Base-by-base conservation (phyloP, 1,140 invertebrate genomes). In the Macrostomum lignano region DNA sequence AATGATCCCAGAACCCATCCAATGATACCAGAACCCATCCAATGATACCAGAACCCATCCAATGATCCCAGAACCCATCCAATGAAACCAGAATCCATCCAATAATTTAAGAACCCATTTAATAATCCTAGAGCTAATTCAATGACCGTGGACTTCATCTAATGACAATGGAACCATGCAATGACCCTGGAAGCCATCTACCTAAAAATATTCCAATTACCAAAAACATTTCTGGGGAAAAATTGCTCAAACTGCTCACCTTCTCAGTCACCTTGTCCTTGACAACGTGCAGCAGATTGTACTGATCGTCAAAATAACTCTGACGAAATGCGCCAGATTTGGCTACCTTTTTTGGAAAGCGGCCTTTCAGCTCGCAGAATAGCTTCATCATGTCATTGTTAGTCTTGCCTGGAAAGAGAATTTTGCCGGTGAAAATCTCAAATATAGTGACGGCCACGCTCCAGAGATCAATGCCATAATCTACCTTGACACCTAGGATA, bases 321-420 rank as follows among this genome's bases (percentile, higher is more conserved):
- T 88, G 82, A 52, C 72, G 78, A 49, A 93, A 93, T 29, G 70
- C 67, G 15, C 79, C 81, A 55, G 86, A 91, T 38, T 84, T 67
- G 37, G 96, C 73, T 14, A 96, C 62, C 53, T 88, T 88, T 56
- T 98, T 96, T 1, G 86, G 81, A 60, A 94, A 74, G 60, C 86
- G 86, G 17, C 86, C 91, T 52, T 93, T 94, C 3, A 94, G 59
- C 47, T 98, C 91, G 84, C 96, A 94, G 49, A 98, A 91, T 47
- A 74, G 76, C 54, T 96, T 96, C 19, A 98, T 63, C 91, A 98
- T 98, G 63, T 98, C 65, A 59, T 98, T 98, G 58, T 98, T 98
- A 0, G 81, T 81, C 57, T 86, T 86, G 3, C 91, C 91, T 36
- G 78, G 73, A 52, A 96, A 98, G 64, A 98, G 70, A 36, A 98